Base-by-base conservation (phyloP, 2,888 invertebrate species). In the Octonoba sinensis region DNA sequence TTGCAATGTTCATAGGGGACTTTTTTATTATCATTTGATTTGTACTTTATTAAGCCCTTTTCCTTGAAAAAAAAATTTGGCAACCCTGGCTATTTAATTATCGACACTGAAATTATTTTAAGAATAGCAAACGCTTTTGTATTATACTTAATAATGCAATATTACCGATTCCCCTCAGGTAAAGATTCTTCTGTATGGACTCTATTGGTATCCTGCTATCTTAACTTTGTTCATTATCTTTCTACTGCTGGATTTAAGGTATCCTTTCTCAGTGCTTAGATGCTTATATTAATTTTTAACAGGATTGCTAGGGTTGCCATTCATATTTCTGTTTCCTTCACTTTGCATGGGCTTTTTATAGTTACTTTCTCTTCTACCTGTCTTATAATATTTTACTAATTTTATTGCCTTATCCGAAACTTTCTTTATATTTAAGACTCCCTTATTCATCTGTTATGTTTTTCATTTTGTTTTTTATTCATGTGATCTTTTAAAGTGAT, bases 211-310 rank as follows among this genome's bases (percentile, higher is more conserved):
- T 67, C 73, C 77, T 73, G 83, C 62, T 83, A 73, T 77, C 56
- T 77, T 69, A 78, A 83, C 59, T 65, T 57, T 65, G 70, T 82
- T 59, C 75, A 70, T 57, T 71, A 75, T 66, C 66, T 82, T 72
- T 76, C 71, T 75, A 46, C 66, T 66, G 22, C 60, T 47, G 82
- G 82, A 76, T 36, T 27, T 67, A 82, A 82, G 82, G 82, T 82
- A 82, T 64, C 36, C 57, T 6, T 74, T 59, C 24, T 22, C 59
- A 18, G 13, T 27, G 27, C 27, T 27, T 27, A 27, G 6, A 2
- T 27, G 27, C 27, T 27, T 27, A 27, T 27, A 6, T 27, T 6
- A 27, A 27, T 6, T 27, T 27, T 27, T 27, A 27, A 27, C 27
- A 27, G 3, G 13, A 13, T 18, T 20, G 18, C 75, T 49, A 46